Base-by-base conservation (phyloP, 2,888 invertebrate genomes). In the Phaonia tiefii region DNA sequence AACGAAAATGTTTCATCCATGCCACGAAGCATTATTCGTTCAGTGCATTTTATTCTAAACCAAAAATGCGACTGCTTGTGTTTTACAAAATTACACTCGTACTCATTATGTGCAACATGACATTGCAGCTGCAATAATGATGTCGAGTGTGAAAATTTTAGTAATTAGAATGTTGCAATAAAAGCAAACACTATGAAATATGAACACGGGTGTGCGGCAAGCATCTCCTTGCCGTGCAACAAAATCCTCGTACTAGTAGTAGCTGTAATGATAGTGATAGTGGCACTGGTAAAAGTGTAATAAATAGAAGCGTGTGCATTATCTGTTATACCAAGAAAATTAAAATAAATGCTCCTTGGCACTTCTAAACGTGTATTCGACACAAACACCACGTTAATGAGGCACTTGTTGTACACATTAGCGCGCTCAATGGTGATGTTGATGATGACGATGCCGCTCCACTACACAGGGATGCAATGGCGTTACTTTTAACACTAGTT, bases 361-460 rank as follows among this genome's bases (percentile, higher is more conserved):
- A 7, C 58, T 2, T 60, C 15, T n/a, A 13, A 60, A 0, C n/a
- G 17, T 25, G 26, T 44, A 22, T 22, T 5, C 3, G 39, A 39
- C 7, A 60, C 22, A 51, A 54, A 20, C 44, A 31, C 63, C 56
- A 70, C 73, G 56, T 75, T 81, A 78, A 81, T 81, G 78, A 81
- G 81, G 56, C 69, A 75, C 81, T 81, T 78, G 75, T 77, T 70
- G 67, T 80, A 25, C 51, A 37, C 56, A 56, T 17, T 17, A 49
- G 20, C 1, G 15, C 56, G 31, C 26, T 37, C 42, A 31, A 31
- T 8, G 31, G 3, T n/a, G n/a, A n/a, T n/a, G n/a, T n/a, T n/a
- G n/a, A n/a, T n/a, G n/a, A 63, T 15, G 42, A 63, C 22, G 17
- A 31, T 31, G 17, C 26, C 51, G n/a, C 26, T 51, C n/a, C 8